Evolutionary conservation across 2,888 invertebrate species (phyloP), one percentile per base, ranked within the genome.

Genomic region (Chrysopilus asiliformis): DNA sequence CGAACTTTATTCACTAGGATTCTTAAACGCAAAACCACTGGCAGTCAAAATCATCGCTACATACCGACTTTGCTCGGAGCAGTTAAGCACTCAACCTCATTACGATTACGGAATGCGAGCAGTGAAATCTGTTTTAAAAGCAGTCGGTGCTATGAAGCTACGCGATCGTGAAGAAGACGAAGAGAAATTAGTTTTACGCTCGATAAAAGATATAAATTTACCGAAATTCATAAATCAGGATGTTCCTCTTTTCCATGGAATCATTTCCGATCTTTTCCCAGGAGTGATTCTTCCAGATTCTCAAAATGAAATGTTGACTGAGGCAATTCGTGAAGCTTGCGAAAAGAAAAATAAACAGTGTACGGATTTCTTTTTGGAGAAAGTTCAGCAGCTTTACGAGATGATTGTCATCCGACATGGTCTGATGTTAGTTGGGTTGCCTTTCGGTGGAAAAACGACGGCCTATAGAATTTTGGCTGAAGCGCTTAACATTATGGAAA

Each of bases 61-160:
- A 0, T 94, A 93, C 64, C 74, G 83, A 39, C 68, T 94, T 38
- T 94, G 91, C 53, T 93, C 91, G 0, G 91, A 93, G 53, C 93
- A 93, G 60, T 65, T 94, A 45, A 90, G 90, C 10, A 87, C 89
- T 1, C 93, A 91, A 65, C 76, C 79, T 53, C 93, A 93, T 60
- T 94, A 94, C 52, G 94, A 94, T 72, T 94, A 94, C 53, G 94
- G 87, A 6, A 93, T 95, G 93, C 69, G 95, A 43, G 93, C 94
- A 1, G 91, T 95, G 0, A 94, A 94, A 55, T 84, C 86, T 0
- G 94, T 95, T 2, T 61, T 95, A 27, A 77, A 85, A 38, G 93
- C 93, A 1, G 91, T 93, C 1, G 91, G 86, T 8, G 86, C 89
- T 26, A 64, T 94, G 15, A 94, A 94, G 57, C 65, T 93, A 17